A percentile compares a stretch with the other conserved stretches of the same genome.
These are phyloP conservation scores for Acanthochromis polyacanthus DNA, from an alignment of 2,113 vertebrate genomes.

Conservation along the genomic window DNA sequence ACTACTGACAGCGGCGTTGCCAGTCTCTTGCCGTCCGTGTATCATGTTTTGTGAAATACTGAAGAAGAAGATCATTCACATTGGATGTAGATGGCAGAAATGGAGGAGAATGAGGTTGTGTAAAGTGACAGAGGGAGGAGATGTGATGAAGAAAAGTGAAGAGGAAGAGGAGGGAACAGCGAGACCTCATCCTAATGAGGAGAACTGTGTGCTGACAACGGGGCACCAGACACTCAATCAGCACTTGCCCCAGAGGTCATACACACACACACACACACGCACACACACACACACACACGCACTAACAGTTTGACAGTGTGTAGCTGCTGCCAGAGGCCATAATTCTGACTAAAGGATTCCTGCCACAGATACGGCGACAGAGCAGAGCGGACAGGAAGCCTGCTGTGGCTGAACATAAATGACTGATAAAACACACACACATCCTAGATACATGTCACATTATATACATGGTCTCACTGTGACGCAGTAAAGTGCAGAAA, in stretches of 20 bases:
- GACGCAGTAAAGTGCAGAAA: constrained; percentile 10
- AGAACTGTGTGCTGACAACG: constrained; percentile 68
- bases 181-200: constrained; percentile 71
- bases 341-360: constrained; percentile 71
- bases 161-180: constrained; percentile 40
- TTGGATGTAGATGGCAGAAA: not conserved
- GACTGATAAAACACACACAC: constrained; percentile 25
- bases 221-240: constrained; percentile 75
- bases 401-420: constrained; percentile 57
- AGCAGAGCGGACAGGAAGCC: constrained; percentile 51
- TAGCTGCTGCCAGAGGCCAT: constrained; percentile 49
- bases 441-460: not conserved
- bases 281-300: not conserved
- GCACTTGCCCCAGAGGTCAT: constrained; percentile 57
- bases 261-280: constrained; percentile 13
- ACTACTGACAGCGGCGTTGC: constrained; percentile 10
- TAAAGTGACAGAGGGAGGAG: constrained; percentile 20
- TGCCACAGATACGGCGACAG: constrained; percentile 44
- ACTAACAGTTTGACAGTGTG: constrained; percentile 25
- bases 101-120: not conserved
- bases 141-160: constrained; percentile 46
- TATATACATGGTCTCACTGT: constrained; percentile 1
- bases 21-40: constrained; percentile 3
- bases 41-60: constrained; percentile 12
- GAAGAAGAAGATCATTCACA: not conserved